Conservation (phyloP, 2,113 vertebrate genomes). For the Atrichornis clamosus region DNA sequence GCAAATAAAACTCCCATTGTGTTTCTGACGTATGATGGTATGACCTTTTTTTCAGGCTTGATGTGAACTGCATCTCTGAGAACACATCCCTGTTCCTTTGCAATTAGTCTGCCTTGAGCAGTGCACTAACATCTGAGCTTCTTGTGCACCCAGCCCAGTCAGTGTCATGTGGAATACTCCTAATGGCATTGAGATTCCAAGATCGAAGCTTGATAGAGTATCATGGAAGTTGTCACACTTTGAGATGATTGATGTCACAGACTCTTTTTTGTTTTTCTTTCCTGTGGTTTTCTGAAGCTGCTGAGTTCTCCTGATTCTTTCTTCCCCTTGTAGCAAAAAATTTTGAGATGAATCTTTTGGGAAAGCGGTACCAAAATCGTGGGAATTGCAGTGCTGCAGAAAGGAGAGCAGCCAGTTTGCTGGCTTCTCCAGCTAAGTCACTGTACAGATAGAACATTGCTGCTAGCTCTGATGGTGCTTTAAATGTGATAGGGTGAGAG, state of each 20-base stretch:
- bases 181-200: background rate
- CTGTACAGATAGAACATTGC: background rate
- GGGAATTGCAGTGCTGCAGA: background rate
- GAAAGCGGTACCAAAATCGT: background rate
- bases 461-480: background rate
- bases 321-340: background rate
- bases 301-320: background rate
- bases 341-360: background rate
- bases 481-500: background rate
- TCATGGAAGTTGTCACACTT: background rate
- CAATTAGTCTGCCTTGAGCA: background rate
- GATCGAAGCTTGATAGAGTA: background rate
- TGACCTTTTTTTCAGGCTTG: background rate
- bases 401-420: background rate
- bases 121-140: background rate
- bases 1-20: background rate
- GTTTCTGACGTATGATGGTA: background rate
- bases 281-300: background rate
- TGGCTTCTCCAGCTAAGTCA: background rate
- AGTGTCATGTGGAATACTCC: background rate
- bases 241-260: background rate
- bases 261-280: background rate
- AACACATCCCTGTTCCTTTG: background rate
- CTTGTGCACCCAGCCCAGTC: background rate
- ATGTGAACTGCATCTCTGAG: background rate